Evolutionary conservation across 2,888 invertebrate genomes (phyloP), one percentile per base, ranked within the genome.

Genomic region (Drosophila histrio): DNA sequence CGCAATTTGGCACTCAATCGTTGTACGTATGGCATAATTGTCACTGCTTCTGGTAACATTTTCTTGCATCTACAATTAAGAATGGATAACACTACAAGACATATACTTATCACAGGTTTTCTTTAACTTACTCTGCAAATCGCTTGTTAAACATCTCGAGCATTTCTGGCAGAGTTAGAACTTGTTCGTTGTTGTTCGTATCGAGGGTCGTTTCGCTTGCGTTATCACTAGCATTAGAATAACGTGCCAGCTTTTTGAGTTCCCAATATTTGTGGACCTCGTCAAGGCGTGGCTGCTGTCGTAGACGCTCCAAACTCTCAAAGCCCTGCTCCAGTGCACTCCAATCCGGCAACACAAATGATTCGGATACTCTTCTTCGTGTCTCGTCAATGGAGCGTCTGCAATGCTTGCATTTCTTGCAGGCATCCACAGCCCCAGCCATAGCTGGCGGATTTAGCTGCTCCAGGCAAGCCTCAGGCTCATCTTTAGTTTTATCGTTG

Each of bases 341-440:
- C 19, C 50, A 52, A 15, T 56, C 26, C 0, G 88, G 84, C 43
- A 89, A 46, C 0, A 36, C 47, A 74, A 89, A 88, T 9, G 87
- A 77, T 8, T 68, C 53, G 1, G 26, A n/a, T 0, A 0, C 24
- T 15, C 15, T 30, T 3, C 2, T 71, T 13, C 19, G 19, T 2
- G 30, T 72, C 28, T 66, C 76, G 19, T 69, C 61, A 2, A 79
- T 11, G 15, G 87, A 49, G 0, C 76, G 68, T 24, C 77, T 64
- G 34, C 87, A 89, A 24, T 75, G 72, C 9, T 57, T 69, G 30
- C 89, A 89, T 30, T 72, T 81, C 3, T 69, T 76, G 46, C 89
- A 88, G 8, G 80, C 43, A 21, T 65, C 72, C 13, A 28, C 43
- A 9, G 67, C 41, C 9, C 69, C 74, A 8, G 62, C 64, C 0